Conservation (phyloP, 2,888 invertebrate species). For the Exephanes ischioxanthus region DNA sequence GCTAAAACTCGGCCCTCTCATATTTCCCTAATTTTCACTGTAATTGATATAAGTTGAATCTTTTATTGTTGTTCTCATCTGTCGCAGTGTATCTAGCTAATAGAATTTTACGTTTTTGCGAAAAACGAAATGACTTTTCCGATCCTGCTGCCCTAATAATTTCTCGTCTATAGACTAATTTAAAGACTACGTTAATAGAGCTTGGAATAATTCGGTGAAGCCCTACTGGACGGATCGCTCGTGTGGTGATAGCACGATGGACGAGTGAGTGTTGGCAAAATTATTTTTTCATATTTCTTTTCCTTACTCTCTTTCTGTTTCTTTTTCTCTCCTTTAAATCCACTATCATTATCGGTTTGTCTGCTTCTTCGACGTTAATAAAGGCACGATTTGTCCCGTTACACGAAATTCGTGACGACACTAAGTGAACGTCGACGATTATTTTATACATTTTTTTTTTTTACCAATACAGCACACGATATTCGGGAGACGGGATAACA, state of each 20-base stretch:
- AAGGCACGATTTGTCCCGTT: slow-evolving; percentile 80
- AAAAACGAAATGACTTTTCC: slow-evolving; percentile 10
- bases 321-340: slow-evolving; percentile 18
- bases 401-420: slow-evolving; percentile 51
- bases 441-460: slow-evolving; percentile 35
- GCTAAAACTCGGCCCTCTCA: background rate
- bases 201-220: slow-evolving; percentile 83
- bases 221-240: slow-evolving; percentile 84
- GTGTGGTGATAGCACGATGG: slow-evolving; percentile 82
- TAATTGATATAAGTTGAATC: background rate
- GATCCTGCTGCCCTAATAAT: slow-evolving; percentile 10
- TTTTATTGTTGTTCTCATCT: slow-evolving; percentile 26
- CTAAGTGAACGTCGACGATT: slow-evolving; percentile 42
- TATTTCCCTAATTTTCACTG: background rate
- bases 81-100: slow-evolving; percentile 16
- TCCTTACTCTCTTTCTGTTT: slow-evolving; percentile 22
- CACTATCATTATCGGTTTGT: slow-evolving; percentile 57
- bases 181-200: slow-evolving; percentile 79
- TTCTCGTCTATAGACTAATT: slow-evolving; percentile 66
- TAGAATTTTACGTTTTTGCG: background rate
- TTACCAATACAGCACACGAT: slow-evolving; percentile 24
- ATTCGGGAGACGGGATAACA: background rate
- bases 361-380: slow-evolving; percentile 60
- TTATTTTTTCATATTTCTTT: slow-evolving; percentile 58
- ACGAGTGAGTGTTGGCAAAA: slow-evolving; percentile 81